Evolutionary conservation across 2,113 vertebrate genomes (phyloP), one percentile per base, ranked within the genome.

Genomic region (Pogona vitticeps): DNA sequence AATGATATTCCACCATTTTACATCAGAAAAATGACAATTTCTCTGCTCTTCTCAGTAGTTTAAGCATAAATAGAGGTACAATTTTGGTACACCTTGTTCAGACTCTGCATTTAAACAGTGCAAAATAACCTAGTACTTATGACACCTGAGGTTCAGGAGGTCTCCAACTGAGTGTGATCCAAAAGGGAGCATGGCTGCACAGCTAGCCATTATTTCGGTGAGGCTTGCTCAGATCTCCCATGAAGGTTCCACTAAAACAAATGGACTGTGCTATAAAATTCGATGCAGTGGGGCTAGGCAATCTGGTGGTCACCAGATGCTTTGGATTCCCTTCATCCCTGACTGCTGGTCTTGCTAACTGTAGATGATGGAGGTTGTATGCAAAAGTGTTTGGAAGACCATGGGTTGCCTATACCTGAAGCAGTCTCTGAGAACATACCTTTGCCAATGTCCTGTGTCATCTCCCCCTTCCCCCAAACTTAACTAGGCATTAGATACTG

Each of bases 41-140:
- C 56, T 61, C 36, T 91, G 91, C 89, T 36, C 79, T 84, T 76
- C 76, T 84, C 89, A 80, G 75, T 78, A 73, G 76, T 88, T 85
- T 68, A 46, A 91, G 15, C 82, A 85, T 70, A 90, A 94, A 92
- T 65, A 38, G 75, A 94, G 65, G 89, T 86, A 81, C 91, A 80
- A 21, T 31, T 80, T 56, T 80, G 3, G 1, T 23, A 23, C 56
- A 71, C 70, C 72, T 46, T 8, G 6, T 91, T 86, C 80, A 85
- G 67, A 72, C 80, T 92, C 77, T 80, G 81, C 82, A 63, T 73
- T 63, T 36, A 72, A 86, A 88, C 70, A 89, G 31, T 2, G 0
- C 42, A 73, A 52, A 58, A 88, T 46, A 67, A 14, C 65, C 84
- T 78, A 72, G 80, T 73, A 63, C 28, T 88, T 38, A 31, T 6